Percentiles rank a stretch among this genome's conserved stretches.
phyloP scores from a whole-genome alignment of 2,113 vertebrate genomes.

The Sceloporus tristichus region DNA sequence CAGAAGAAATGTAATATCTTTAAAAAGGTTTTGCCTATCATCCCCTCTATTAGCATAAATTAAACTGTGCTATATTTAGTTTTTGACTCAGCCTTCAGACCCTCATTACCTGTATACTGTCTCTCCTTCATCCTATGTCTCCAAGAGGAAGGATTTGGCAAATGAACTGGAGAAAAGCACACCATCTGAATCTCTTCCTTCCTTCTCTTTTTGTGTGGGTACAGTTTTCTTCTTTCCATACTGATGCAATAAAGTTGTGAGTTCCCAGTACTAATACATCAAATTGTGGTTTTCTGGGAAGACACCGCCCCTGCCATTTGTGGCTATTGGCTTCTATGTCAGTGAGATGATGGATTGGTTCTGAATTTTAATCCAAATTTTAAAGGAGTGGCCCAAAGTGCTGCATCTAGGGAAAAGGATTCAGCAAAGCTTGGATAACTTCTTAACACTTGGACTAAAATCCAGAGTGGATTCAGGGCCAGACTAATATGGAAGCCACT shows the following conservation, averaged over 20 bases:
- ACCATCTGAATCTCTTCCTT: neutral
- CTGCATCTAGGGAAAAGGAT: too few species aligned
- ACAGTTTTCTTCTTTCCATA: neutral
- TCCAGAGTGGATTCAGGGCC: neutral
- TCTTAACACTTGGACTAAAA: neutral
- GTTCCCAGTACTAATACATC: neutral
- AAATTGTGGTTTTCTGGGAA: neutral
- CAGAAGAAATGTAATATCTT: constrained; percentile 7
- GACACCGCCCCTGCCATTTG: neutral
- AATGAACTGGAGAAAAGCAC: neutral
- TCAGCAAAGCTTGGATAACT: neutral
- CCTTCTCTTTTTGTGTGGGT: neutral
- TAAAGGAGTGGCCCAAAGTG: too few species aligned
- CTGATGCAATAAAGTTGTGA: neutral
- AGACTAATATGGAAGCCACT: neutral
- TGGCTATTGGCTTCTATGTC: neutral
- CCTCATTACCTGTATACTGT: neutral
- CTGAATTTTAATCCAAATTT: neutral
- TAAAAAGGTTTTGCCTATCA: neutral
- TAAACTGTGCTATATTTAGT: constrained; percentile 27
- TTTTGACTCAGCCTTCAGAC: constrained; percentile 14
- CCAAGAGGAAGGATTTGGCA: neutral
- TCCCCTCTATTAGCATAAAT: constrained; percentile 12
- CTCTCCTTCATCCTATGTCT: neutral
- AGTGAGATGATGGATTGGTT: too few species aligned